phyloP scores from a whole-genome alignment of 2,113 vertebrate species.

The Taurulus bubalis region DNA sequence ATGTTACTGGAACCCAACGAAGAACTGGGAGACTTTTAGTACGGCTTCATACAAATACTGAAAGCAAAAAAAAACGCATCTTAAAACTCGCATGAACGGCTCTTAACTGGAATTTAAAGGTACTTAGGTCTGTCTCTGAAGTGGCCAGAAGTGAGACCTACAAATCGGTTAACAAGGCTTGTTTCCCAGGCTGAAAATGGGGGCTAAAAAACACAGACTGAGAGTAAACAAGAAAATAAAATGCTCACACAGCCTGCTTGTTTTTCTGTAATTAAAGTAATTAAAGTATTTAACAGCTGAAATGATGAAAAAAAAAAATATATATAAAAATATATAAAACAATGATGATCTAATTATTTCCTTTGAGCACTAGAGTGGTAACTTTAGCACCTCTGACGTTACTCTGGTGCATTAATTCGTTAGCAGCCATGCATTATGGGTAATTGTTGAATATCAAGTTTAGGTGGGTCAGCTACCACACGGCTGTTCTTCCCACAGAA shows the following conservation, averaged over 20 bases:
- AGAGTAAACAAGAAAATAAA: background rate
- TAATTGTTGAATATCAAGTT: conserved; percentile 6
- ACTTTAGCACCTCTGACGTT: conserved; percentile 3
- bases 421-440: background rate
- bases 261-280: background rate
- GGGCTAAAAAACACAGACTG: background rate
- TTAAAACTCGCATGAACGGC: background rate
- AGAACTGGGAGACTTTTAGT: conserved; percentile 13
- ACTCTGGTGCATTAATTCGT: background rate
- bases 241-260: background rate
- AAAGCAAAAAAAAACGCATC: background rate
- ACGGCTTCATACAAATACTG: conserved; percentile 20
- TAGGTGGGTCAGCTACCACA: background rate
- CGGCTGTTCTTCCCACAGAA: background rate
- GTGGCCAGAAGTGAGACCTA: background rate
- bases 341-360: background rate
- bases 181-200: background rate
- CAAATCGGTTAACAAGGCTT: conserved; percentile 10
- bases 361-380: background rate
- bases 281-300: background rate
- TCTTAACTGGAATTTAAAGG: background rate
- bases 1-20: conserved; percentile 24
- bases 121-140: background rate
- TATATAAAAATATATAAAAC: background rate
- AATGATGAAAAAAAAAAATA: background rate